Evolutionary conservation across 2,797 vertebrate genomes (phyloP), one percentile per base, ranked within the genome.

Genomic region (Oryzias sinensis): DNA sequence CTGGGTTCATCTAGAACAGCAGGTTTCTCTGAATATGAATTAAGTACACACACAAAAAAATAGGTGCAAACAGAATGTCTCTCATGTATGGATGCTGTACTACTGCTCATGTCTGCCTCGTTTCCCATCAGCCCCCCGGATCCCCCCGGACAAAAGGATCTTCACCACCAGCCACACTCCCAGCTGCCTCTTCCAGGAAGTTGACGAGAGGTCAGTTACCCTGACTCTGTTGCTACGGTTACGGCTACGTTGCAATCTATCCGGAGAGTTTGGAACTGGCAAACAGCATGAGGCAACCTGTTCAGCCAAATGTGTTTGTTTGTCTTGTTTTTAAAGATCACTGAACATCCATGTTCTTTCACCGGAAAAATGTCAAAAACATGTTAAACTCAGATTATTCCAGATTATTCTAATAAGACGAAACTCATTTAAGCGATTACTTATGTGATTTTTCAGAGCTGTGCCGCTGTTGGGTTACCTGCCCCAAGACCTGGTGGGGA

Each of bases 161-260:
- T 98, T 98, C 86, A 98, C 96, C 66, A 97, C 95, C 70, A 96
- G 94, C 75, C 96, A 98, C 83, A 95, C 91, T 14, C 95, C 96
- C 62, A 95, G 90, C 80, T 98, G 96, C 84, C 88, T 98, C 80
- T 98, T 98, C 81, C 95, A 98, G 82, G 97, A 98, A 77, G 93
- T 96, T 29, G 95, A 98, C 25, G 95, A 97, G 78, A 93, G 94
- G 94, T 96, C 68, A 90, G 87, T 80, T n/a, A 0, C 2, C 14
- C 22, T 5, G 5, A 37, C 6, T 47, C 49, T 13, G 27, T 42
- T 29, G 13, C 3, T 5, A 27, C 29, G 45, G 22, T 62, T 33
- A 4, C 24, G 14, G 46, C 49, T 58, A 33, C 20, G 24, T 41
- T 17, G 14, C 43, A 13, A 20, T 54, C 37, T 53, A 42, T 9